Base-by-base conservation (phyloP, 1,140 invertebrate species). In the Drosophila sproati region DNA sequence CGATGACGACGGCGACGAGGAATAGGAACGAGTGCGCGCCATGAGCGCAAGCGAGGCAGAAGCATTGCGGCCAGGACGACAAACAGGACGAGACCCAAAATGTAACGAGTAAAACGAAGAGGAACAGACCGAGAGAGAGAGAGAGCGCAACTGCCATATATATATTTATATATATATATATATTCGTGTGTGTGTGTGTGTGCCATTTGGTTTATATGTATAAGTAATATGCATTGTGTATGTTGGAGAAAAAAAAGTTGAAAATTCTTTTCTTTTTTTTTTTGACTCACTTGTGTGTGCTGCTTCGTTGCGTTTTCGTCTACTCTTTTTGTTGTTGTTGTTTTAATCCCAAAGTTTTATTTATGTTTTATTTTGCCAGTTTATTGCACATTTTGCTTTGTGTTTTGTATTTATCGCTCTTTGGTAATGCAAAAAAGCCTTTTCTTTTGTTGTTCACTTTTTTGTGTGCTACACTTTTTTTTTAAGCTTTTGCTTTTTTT, bases 231-330 rank as follows among this genome's bases (percentile, higher is more conserved):
- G 51, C 50, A 66, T 35, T 63, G 52, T 77, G 35, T 63, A 55
- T 74, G 47, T 73, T 20, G 20, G 20, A 20, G 20, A 59, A 41
- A 48, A 61, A 70, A 89, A 83, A 80, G 71, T 80, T 73, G 66
- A 78, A 88, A 88, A 89, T 89, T 20, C 20, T 20, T 20, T 20
- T 1, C 1, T 1, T 20, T 20, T 20, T 20, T 20, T 20, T 80
- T 70, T 57, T 66, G 74, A 88, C 83, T 88, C 83, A 88, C 83
- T 88, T 88, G 83, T 89, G 73, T 89, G 85, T 69, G 83, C 77
- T 87, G 83, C 77, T 87, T 82, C 77, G 80, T 60, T 80, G 77
- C 41, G 39, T 72, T 68, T 68, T 81, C 48, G 7, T 61, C 67
- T 37, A 43, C 39, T 70, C n/a, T 67, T 43, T 47, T 39, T 56